phyloP scores from a whole-genome alignment of 1,140 invertebrate genomes.

The Vanessa atalanta region DNA sequence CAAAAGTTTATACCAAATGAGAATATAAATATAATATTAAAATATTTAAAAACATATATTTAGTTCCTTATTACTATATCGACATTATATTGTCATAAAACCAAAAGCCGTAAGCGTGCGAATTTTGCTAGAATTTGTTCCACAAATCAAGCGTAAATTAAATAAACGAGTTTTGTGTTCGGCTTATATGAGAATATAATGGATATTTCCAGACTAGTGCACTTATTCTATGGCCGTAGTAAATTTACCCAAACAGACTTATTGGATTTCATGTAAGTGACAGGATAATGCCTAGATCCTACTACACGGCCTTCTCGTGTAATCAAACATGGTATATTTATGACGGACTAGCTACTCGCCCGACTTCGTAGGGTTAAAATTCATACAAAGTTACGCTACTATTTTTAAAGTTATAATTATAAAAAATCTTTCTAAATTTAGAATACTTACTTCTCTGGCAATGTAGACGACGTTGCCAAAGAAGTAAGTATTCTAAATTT shows the following conservation, averaged over 20 bases:
- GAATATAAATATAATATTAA: too few relatives aligned
- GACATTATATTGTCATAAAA: neutral
- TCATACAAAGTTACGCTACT: too few relatives aligned
- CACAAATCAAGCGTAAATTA: constrained; percentile 28
- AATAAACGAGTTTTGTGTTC: constrained; percentile 32
- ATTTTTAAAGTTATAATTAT: too few relatives aligned
- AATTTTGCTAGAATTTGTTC: neutral
- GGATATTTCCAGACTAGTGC: constrained; percentile 27
- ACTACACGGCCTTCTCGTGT: neutral
- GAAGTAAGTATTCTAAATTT: too few relatives aligned
- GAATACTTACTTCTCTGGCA: too few relatives aligned
- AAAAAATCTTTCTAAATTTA: too few relatives aligned
- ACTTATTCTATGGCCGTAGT: constrained; percentile 13
- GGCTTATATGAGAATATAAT: constrained; percentile 23
- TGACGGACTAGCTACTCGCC: neutral
- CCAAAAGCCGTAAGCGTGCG: neutral
- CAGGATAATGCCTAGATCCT: constrained; percentile 18
- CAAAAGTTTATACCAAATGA: too few relatives aligned
- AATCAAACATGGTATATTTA: neutral
- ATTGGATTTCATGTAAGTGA: constrained; percentile 32
- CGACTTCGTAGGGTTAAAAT: too few relatives aligned
- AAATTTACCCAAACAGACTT: constrained; percentile 25
- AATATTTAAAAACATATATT: too few relatives aligned
- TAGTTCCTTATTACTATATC: too few relatives aligned
- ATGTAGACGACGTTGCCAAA: too few relatives aligned